Evolutionary conservation across 1,140 invertebrate species (phyloP).

Genomic region (Drosophila jambulina): DNA sequence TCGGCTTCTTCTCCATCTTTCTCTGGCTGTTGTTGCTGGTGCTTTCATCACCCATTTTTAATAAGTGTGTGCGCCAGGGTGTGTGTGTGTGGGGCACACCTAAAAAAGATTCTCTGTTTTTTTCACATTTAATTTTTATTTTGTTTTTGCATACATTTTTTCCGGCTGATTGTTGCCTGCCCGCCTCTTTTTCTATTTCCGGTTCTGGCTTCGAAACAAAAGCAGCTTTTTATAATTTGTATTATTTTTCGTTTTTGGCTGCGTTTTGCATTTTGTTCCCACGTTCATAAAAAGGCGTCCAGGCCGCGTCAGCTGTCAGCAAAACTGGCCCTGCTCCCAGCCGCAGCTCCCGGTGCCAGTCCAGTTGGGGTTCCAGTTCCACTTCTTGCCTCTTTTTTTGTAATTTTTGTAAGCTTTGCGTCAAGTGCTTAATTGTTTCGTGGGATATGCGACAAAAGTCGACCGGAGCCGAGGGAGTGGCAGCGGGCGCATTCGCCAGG

Average conservation of each 20-base stretch:
- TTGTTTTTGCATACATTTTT: conserved; percentile 60
- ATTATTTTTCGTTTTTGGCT: conserved; percentile 37
- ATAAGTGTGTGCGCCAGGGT: conserved; percentile 1
- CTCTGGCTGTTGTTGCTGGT: conserved; percentile 18
- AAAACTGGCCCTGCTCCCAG: conserved; percentile 20
- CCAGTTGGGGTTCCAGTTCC: conserved; percentile 45
- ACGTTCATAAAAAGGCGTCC: conserved; percentile 66
- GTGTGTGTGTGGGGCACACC: conserved; percentile 33
- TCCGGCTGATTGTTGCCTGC: conserved; percentile 34
- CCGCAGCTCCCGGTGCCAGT: conserved; percentile 22
- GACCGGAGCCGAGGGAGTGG: conserved; percentile 39
- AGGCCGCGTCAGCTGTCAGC: conserved; percentile 29
- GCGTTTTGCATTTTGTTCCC: conserved; percentile 67
- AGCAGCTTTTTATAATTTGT: conserved; percentile 35
- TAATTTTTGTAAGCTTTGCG: conserved; percentile 23
- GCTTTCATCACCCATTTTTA: conserved; percentile 52
- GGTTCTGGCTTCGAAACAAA: conserved; percentile 54
- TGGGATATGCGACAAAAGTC: conserved; percentile 62
- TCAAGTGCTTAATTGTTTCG: conserved; percentile 73
- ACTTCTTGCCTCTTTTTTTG: conserved; percentile 5
- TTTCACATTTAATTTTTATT: conserved; percentile 45
- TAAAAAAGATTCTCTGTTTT: conserved; percentile 11
- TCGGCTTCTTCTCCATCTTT: conserved; percentile 29
- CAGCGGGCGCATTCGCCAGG: conserved; percentile 56
- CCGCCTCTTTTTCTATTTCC: conserved; percentile 42